Base-by-base conservation (phyloP, 37 sponge, comb jelly and placozoan genomes). In the Beroe ovata region DNA sequence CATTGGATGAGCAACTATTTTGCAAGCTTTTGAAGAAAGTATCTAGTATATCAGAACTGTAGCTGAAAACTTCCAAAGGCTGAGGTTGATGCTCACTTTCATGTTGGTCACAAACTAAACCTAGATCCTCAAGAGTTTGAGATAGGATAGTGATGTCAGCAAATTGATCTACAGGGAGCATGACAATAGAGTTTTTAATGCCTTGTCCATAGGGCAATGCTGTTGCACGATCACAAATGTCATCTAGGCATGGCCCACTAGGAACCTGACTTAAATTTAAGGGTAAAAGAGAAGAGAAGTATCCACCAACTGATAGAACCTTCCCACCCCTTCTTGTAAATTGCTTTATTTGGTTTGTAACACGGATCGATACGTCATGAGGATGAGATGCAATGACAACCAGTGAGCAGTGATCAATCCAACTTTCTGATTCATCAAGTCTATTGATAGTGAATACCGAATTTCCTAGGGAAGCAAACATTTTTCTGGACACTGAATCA, bases 371-470 rank as follows among this genome's bases (percentile, higher is more conserved):
- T 4, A 77, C 23, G 54, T 77, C 84, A 4, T 36, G 8, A 26
- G 84, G 84, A 40, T 42, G 28, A 11, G 84, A 42, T 20, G 84
- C 84, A 42, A 77, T 77, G 54, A 77, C 84, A 40, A 39, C 42
- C 1, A 77, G 54, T 6, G 54, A 33, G 25, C 84, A 77, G 25
- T 77, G 54, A 2, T 36, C 6, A 21, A 21, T 33, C 84, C 84
- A 77, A 18, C 36, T 25, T 2, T 77, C 84, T 40, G 47, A 26
- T 77, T 77, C 84, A 39, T 77, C 84, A 14, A 77, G 84, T 36
- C 41, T 30, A 42, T 77, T 33, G 47, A 77, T 8, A 1, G 84
- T 77, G 21, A 42, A 77, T 39, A 19, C n/a, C 0, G 1, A 14
- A 42, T 40, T 8, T 40, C 84, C 84, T 4, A 77, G 8, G 25